A percentile compares a stretch with the other conserved stretches of the same genome.
phyloP scores from a whole-genome alignment of 2,797 vertebrate species.

The Podargus strigoides region DNA sequence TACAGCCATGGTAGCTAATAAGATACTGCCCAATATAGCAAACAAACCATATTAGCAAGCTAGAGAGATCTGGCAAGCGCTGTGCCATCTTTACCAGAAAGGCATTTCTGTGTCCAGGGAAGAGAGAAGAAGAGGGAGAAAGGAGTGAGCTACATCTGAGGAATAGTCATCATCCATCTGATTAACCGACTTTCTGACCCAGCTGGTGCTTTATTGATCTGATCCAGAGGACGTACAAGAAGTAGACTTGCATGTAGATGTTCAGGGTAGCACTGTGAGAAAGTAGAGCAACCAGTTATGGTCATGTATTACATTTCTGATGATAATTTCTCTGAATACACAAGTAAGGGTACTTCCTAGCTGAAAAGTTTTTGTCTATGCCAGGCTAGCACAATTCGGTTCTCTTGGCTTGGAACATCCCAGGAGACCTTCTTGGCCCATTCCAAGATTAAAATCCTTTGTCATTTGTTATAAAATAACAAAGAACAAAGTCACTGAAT shows the following conservation, averaged over 20 bases:
- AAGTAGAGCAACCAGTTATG: not conserved
- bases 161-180: not conserved
- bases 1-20: not conserved
- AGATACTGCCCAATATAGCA: not conserved
- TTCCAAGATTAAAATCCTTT: not conserved
- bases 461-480: slow-evolving; percentile 1
- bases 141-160: not conserved
- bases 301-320: not conserved
- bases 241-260: not conserved
- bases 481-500: slow-evolving; percentile 17
- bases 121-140: not conserved
- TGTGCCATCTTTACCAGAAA: not conserved
- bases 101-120: not conserved
- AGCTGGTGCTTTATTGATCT: not conserved
- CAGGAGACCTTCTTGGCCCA: not conserved
- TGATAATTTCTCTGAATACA: not conserved
- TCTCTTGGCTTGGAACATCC: not conserved
- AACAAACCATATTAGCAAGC: not conserved
- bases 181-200: not conserved
- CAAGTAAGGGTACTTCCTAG: not conserved
- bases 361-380: not conserved
- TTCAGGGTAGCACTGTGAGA: not conserved
- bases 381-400: not conserved
- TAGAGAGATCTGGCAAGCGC: not conserved
- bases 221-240: not conserved